Evolutionary conservation across 1,140 invertebrate genomes (phyloP).

Genomic region (Triops longicaudatus): DNA sequence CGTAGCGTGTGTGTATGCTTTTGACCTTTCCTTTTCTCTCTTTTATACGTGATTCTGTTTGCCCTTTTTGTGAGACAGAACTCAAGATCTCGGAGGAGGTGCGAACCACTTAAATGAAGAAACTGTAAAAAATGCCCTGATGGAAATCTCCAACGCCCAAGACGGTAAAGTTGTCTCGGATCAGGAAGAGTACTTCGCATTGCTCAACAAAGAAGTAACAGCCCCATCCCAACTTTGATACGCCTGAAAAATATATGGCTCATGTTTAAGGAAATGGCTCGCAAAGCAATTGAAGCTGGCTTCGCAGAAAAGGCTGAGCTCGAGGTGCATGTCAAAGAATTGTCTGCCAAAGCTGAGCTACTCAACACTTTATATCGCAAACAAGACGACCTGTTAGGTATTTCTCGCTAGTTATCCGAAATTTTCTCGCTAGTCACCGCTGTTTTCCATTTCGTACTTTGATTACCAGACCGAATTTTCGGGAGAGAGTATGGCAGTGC

Average conservation of each 20-base stretch:
- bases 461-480: slow-evolving; percentile 43
- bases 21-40: not conserved
- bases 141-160: slow-evolving; percentile 27
- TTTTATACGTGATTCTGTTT: not conserved
- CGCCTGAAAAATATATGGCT: not conserved
- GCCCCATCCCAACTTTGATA: not conserved
- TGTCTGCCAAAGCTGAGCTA: slow-evolving; percentile 39
- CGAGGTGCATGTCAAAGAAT: slow-evolving; percentile 37
- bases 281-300: slow-evolving; percentile 38
- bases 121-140: slow-evolving; percentile 25
- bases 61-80: not conserved
- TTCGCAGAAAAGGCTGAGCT: slow-evolving; percentile 35
- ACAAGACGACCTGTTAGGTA: slow-evolving; percentile 45
- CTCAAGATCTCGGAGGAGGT: slow-evolving; percentile 16
- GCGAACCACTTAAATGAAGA: slow-evolving; percentile 25
- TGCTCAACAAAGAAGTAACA: slow-evolving; percentile 41
- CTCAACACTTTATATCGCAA: slow-evolving; percentile 43
- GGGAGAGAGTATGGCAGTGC: slow-evolving; percentile 47
- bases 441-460: too few species aligned
- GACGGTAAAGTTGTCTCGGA: slow-evolving; percentile 34
- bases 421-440: slow-evolving; percentile 14
- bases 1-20: not conserved
- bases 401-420: not conserved
- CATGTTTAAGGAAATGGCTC: slow-evolving; percentile 36
- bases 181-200: slow-evolving; percentile 45